These are phyloP conservation scores for Thunnus maccoyii DNA, from an alignment of 2,113 vertebrate genomes.

Conservation along the genomic window DNA sequence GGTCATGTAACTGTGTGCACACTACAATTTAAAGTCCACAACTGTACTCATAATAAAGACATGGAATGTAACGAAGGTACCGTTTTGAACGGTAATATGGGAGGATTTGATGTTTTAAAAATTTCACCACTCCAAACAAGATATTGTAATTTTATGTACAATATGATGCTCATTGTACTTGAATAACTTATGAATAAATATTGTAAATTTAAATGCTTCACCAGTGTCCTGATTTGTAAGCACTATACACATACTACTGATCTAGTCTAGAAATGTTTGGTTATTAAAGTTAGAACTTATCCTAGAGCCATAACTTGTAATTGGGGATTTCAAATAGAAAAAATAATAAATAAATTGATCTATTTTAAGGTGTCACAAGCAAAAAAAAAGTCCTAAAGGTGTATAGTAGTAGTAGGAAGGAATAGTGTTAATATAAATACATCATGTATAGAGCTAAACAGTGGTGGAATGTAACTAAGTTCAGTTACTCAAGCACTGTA, in stretches of 20 bases:
- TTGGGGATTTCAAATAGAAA: background rate
- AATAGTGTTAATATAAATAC: no score
- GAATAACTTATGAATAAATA: slow-evolving; percentile 71
- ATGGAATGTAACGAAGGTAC: slow-evolving; percentile 40
- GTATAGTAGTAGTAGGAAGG: no score
- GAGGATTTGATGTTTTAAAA: slow-evolving; percentile 15
- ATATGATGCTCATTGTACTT: slow-evolving; percentile 63
- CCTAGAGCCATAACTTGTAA: background rate
- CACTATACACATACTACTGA: background rate
- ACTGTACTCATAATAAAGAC: slow-evolving; percentile 39
- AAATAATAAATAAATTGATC: no score
- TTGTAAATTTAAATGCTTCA: slow-evolving; percentile 17
- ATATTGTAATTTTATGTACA: slow-evolving; percentile 52
- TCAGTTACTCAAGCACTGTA: no score
- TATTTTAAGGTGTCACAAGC: no score
- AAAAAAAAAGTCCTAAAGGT: no score
- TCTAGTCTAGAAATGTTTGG: background rate
- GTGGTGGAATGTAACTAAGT: no score
- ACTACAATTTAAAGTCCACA: slow-evolving; percentile 47
- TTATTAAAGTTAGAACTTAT: background rate
- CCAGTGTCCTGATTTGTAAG: background rate
- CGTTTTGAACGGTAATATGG: slow-evolving; percentile 36
- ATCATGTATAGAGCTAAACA: no score
- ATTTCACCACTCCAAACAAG: slow-evolving; percentile 48
- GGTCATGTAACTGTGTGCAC: slow-evolving; percentile 52